A percentile compares a stretch with the other conserved stretches of the same genome.
Evolutionary conservation across 2,113 vertebrate genomes (phyloP).

Genomic region (Dasyprocta punctata): DNA sequence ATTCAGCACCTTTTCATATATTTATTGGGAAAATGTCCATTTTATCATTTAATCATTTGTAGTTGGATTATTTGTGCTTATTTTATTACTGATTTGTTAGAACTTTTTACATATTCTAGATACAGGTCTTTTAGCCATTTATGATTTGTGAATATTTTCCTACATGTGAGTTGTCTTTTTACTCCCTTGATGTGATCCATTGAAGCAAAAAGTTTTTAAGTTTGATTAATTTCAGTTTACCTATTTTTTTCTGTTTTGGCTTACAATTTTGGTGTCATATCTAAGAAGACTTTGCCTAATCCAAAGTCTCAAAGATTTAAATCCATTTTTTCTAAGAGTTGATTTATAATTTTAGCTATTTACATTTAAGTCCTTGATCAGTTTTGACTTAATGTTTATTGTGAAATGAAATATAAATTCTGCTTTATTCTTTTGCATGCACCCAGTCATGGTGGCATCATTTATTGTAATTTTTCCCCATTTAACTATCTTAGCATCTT

Average conservation of each 20-base stretch:
- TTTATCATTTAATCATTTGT: neutral
- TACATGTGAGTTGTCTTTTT: neutral
- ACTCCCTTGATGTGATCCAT: neutral
- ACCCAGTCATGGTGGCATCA: neutral
- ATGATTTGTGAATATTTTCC: slow-evolving; percentile 33
- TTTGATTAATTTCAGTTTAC: slow-evolving; percentile 1
- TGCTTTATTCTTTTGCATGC: neutral
- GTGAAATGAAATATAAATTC: neutral
- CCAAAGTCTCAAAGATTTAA: neutral
- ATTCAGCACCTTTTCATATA: neutral
- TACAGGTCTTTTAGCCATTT: neutral
- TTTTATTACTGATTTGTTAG: slow-evolving; percentile 14
- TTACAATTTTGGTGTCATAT: neutral
- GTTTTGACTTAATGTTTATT: neutral
- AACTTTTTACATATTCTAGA: neutral
- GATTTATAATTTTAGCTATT: neutral
- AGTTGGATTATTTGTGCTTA: slow-evolving; percentile 24
- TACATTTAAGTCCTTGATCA: neutral
- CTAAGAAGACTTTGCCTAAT: neutral
- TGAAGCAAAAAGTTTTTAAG: slow-evolving; percentile 17
- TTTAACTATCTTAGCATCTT: neutral
- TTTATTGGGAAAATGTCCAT: neutral
- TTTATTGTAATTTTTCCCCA: neutral
- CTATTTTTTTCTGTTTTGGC: neutral
- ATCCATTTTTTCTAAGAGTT: neutral